Evolutionary conservation across 1,140 invertebrate genomes (phyloP), one percentile per base, ranked within the genome.

Genomic region (Eulimnadia texana): DNA sequence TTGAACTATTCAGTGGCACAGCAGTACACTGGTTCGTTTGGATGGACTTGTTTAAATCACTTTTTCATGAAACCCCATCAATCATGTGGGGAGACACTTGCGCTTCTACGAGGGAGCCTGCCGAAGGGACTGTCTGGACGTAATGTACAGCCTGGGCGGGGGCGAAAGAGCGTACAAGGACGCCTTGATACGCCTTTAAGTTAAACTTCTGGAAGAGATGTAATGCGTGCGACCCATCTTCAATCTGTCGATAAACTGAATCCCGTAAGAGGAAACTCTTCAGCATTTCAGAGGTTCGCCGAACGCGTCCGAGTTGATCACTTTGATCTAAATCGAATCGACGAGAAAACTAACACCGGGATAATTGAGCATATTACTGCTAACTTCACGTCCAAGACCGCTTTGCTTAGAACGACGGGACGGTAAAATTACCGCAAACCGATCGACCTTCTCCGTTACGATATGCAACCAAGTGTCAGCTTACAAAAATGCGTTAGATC

Each of bases 1-100:
- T 57, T 1, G 55, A 57, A 27, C 57, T 20, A 16, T 58, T 19
- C 42, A 6, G 2, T 28, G 59, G 59, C 16, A 29, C 6, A 16
- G 49, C 59, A 13, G 13, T 61, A 3, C 47, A 61, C 25, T 61
- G 59, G 59, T 61, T 52, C 25, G 27, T 23, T 22, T 61, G 59
- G 59, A 53, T 53, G 1, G 23, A 61, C 22, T 24, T 61, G n/a
- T 53, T 25, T 25, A 22, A 28, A 13, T 51, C 59, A 24, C 42
- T 61, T 23, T 47, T 61, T 16, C 59, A 61, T n/a, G 27, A 61
- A 9, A 47, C 22, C n/a, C n/a, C 20, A 27, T 10, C 50, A 27
- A 6, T 25, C 49, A 6, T 23, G 47, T 28, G 59, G 49, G 3
- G 59, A 61, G 50, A 61, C 50, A 27, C 22, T 61, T 9, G 59